A percentile compares a stretch with the other conserved stretches of the same genome.
These are phyloP conservation scores for Cossypha heuglini DNA, from an alignment of 2,797 vertebrate species.

Conservation along the genomic window DNA sequence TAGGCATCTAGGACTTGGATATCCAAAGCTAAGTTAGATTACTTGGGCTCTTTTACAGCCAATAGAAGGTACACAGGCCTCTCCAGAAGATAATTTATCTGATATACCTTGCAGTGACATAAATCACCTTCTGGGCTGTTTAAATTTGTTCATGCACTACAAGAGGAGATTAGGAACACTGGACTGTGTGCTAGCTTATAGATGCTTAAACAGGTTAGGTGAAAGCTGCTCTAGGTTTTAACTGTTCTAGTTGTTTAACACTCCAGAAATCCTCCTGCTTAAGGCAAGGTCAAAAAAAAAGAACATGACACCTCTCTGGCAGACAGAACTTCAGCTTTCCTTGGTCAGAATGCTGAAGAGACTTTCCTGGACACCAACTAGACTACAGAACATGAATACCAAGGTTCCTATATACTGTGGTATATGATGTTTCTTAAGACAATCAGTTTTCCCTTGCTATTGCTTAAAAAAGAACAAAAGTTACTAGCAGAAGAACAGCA, in stretches of 20 bases:
- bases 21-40: neutral
- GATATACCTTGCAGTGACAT: neutral
- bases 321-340: neutral
- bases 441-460: neutral
- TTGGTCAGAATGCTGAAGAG: neutral
- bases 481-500: neutral
- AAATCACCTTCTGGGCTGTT: neutral
- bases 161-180: neutral
- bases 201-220: neutral
- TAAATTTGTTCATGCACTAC: neutral
- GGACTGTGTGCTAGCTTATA: neutral
- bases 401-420: neutral
- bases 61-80: neutral
- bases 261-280: neutral
- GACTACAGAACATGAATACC: neutral
- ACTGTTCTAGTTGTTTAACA: neutral
- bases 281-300: neutral
- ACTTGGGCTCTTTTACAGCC: neutral
- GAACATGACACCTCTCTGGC: neutral
- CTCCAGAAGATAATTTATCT: neutral
- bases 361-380: neutral
- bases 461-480: neutral
- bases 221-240: neutral
- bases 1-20: neutral
- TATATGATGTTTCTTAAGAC: neutral